Percentiles rank a stretch among this genome's conserved stretches.
phyloP scores from a whole-genome alignment of 1,140 invertebrate genomes.

The Rhagoletis zephyria region DNA sequence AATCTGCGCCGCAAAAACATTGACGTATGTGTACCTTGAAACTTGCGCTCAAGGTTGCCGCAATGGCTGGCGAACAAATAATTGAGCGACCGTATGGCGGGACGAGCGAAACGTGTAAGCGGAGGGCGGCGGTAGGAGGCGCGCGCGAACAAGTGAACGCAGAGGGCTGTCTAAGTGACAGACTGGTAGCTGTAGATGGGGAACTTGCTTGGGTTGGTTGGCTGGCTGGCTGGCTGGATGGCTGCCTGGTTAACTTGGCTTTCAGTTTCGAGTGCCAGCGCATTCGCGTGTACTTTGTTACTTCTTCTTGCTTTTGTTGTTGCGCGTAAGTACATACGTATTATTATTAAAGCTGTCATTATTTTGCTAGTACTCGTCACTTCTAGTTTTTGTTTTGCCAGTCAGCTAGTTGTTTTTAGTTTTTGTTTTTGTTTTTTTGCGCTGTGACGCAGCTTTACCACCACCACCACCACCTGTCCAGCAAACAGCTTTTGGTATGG shows the following conservation, averaged over 20 bases:
- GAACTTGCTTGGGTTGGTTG: neutral
- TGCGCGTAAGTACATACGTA: no score
- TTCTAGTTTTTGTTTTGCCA: neutral
- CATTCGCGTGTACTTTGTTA: no score
- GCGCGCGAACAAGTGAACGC: neutral
- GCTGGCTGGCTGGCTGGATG: no score
- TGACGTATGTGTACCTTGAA: conserved; percentile 56
- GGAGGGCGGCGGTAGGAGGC: no score
- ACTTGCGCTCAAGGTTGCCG: conserved; percentile 54
- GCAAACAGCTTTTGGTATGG: neutral
- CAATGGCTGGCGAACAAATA: conserved; percentile 15
- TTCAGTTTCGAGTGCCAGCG: no score
- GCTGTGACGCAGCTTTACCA: neutral
- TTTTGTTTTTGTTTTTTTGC: no score
- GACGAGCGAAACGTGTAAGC: neutral
- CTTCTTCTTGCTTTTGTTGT: no score
- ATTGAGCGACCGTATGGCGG: neutral
- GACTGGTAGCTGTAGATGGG: conserved; percentile 38
- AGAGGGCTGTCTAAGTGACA: neutral
- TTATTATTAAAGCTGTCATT: conserved; percentile 43
- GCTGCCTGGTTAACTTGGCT: no score
- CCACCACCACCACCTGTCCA: neutral
- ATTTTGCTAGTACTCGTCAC: conserved; percentile 8
- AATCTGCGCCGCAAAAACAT: conserved; percentile 45
- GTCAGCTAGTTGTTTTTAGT: no score